phyloP scores from a whole-genome alignment of 2,113 vertebrate genomes.

The Hipposideros armiger region DNA sequence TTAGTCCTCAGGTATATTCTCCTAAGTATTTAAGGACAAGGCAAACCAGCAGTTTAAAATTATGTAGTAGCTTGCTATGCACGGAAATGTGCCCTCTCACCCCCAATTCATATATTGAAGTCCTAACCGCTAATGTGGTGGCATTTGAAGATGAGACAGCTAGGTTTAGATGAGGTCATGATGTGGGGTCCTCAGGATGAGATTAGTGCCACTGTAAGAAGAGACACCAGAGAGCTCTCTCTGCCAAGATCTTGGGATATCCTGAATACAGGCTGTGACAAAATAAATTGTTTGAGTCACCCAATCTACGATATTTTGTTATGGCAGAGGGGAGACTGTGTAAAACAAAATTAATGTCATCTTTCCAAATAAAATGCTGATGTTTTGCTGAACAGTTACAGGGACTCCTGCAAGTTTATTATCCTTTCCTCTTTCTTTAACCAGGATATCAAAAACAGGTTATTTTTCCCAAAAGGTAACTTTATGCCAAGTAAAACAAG shows the following conservation, averaged over 20 bases:
- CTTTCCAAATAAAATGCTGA: slow-evolving; percentile 47
- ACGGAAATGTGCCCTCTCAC: background rate
- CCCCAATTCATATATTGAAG: background rate
- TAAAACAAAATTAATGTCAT: background rate
- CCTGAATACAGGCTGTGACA: background rate
- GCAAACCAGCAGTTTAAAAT: slow-evolving; percentile 26
- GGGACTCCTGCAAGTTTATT: background rate
- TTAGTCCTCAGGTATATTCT: background rate
- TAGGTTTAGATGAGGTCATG: background rate
- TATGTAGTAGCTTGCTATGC: background rate
- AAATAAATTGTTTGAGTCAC: background rate
- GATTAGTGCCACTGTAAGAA: background rate
- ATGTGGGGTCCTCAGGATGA: background rate
- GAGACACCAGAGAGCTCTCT: background rate
- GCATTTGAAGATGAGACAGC: background rate
- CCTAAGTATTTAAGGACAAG: slow-evolving; percentile 26
- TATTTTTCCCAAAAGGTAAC: slow-evolving; percentile 52
- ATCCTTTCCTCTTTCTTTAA: slow-evolving; percentile 59
- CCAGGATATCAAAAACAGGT: slow-evolving; percentile 63
- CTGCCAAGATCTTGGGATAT: background rate
- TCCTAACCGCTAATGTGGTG: background rate
- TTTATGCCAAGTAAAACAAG: slow-evolving; percentile 63
- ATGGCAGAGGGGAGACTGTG: background rate
- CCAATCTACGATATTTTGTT: background rate
- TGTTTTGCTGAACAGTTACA: slow-evolving; percentile 23